Evolutionary conservation across 2,888 invertebrate species (phyloP).

Genomic region (Venustoraphidia nigricollis): DNA sequence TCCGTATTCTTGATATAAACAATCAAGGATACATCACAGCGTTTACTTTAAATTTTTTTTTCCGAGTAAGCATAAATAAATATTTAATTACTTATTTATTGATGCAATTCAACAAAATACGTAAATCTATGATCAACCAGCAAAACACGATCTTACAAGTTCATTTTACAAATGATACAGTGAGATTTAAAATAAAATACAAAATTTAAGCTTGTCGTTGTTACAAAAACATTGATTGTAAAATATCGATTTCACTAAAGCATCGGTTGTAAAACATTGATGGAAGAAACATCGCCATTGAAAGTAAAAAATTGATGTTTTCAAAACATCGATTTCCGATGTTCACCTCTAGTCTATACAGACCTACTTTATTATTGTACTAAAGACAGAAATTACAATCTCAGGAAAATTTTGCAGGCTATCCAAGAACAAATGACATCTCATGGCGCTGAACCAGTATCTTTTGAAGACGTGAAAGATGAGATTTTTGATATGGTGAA

Average conservation of each 20-base stretch:
- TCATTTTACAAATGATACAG: too few species aligned
- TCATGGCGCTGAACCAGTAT: slow-evolving; percentile 78
- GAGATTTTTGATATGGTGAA: slow-evolving; percentile 98
- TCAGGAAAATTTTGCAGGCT: slow-evolving; percentile 35
- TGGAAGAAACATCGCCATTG: neutral
- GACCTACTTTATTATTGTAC: neutral
- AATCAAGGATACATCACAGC: slow-evolving; percentile 76
- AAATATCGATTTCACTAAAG: too few species aligned
- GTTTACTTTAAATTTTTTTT: slow-evolving; percentile 86
- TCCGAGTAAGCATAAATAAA: slow-evolving; percentile 39
- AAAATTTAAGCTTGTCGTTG: too few species aligned
- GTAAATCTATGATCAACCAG: too few species aligned
- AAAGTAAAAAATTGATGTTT: neutral
- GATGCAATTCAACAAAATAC: too few species aligned
- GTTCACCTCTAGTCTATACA: neutral
- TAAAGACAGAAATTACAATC: too few species aligned
- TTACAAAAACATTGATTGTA: too few species aligned
- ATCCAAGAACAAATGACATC: slow-evolving; percentile 82
- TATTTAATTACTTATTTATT: too few species aligned
- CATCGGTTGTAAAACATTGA: too few species aligned
- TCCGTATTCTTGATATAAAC: slow-evolving; percentile 80
- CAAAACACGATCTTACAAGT: too few species aligned
- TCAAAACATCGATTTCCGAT: neutral
- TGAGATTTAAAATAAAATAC: too few species aligned
- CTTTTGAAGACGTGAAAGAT: slow-evolving; percentile 89